Evolutionary conservation across 2,797 vertebrate species (phyloP), one percentile per base, ranked within the genome.

Genomic region (Fratercula arctica): DNA sequence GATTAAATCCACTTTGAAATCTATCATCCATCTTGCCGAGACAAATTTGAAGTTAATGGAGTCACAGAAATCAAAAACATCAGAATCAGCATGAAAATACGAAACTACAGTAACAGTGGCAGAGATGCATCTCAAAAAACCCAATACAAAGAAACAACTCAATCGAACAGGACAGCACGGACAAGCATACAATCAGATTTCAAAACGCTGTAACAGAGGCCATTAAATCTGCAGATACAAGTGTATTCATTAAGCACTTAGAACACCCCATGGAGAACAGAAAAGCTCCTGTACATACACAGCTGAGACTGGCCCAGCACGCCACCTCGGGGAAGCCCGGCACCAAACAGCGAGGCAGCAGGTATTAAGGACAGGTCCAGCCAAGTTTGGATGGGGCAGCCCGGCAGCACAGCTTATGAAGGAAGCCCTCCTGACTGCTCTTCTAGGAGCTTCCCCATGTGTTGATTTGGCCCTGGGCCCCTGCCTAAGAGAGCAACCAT

Each of bases 171-270:
- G 37, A 37, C 43, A 70, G 67, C 73, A 60, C n/a, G 45, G 39
- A 57, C 39, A 60, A 86, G 41, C 0, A 1, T 10, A 53, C 2
- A 26, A 66, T 28, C 37, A 37, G 39, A 53, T 61, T 69, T 50
- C 57, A 10, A 69, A 88, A 61, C 7, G 26, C 51, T 81, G 70
- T 35, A 53, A 50, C 28, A 57, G 31, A 35, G 45, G 3, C 20
- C 26, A n/a, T 25, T 51, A 39, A 16, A 37, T 41, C 25, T 84
- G 59, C 43, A 67, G 66, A 46, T 25, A 13, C 0, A 33, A 33
- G 21, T 0, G 0, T 33, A 57, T 17, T 56, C 56, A 9, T 23
- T 0, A 60, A 84, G 48, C 1, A 0, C 46, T 45, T 26, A 15
- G 23, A 87, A 61, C 18, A n/a, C 8, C 8, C 54, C 25, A 10